Evolutionary conservation across 2,888 invertebrate species (phyloP).

Genomic region (Craniophora ligustri): DNA sequence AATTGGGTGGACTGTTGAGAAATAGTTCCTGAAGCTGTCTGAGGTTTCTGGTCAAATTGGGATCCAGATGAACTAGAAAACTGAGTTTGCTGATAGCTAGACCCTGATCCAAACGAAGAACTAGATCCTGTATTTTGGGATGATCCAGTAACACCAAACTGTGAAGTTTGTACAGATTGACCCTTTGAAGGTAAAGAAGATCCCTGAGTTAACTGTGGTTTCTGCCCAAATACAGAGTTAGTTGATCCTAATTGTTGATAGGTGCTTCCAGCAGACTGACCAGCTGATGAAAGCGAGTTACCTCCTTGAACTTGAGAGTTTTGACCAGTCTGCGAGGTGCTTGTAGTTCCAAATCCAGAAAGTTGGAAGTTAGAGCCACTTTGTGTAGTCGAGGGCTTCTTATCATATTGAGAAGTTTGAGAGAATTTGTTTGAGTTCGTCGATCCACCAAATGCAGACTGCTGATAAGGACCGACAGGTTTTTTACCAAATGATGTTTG

Average conservation of each 20-base stretch:
- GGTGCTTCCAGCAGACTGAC: not conserved
- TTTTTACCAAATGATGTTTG: no score
- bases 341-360: not conserved
- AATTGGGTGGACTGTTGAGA: slow-evolving; percentile 6
- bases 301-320: not conserved
- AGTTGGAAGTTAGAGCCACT: not conserved
- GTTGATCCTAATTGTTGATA: not conserved
- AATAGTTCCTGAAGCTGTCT: slow-evolving; percentile 3
- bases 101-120: slow-evolving; percentile 13
- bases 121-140: slow-evolving; percentile 35
- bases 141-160: slow-evolving; percentile 11
- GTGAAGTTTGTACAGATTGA: slow-evolving; percentile 20
- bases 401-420: not conserved
- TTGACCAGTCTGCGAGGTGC: not conserved
- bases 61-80: slow-evolving; percentile 8
- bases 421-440: not conserved
- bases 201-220: slow-evolving; percentile 12
- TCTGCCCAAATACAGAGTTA: slow-evolving; percentile 6
- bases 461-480: no score
- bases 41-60: slow-evolving; percentile 10
- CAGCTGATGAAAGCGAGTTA: not conserved
- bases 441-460: not conserved
- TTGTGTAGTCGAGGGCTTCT: not conserved
- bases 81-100: slow-evolving; percentile 26
- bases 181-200: slow-evolving; percentile 18